A percentile compares a stretch with the other conserved stretches of the same genome.
Conservation (phyloP, 2,797 vertebrate species). For the Champsocephalus gunnari region DNA sequence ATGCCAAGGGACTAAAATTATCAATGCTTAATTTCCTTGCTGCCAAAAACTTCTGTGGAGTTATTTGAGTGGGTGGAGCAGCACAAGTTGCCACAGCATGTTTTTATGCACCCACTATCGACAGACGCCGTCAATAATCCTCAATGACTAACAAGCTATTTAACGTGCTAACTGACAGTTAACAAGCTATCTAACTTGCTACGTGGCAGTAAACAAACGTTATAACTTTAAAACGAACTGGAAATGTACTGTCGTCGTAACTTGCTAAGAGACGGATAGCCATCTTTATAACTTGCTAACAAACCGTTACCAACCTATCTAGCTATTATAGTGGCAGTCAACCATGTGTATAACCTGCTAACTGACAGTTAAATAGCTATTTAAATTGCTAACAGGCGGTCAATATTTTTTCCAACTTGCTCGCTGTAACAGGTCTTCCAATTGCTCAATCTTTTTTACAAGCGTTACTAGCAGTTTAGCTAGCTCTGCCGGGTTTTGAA, state of each 20-base stretch:
- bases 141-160: not conserved
- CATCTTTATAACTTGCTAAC: not conserved
- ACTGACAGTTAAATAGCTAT: not conserved
- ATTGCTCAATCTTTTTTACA: not conserved
- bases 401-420: not conserved
- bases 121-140: not conserved
- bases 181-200: not conserved
- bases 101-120: not conserved
- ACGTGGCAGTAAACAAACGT: not conserved
- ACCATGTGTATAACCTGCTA: not conserved
- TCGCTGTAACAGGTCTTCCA: not conserved
- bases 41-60: not conserved
- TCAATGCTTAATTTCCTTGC: not conserved
- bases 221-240: not conserved
- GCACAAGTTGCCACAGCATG: not conserved
- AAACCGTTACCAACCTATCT: too few relatives aligned
- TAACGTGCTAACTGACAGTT: not conserved
- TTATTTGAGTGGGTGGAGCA: slow-evolving; percentile 12
- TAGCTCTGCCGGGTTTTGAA: not conserved
- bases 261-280: not conserved
- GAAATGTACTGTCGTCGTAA: not conserved
- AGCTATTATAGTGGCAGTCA: not conserved
- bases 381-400: not conserved
- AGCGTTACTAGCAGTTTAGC: not conserved
- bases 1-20: not conserved